Percentiles rank a stretch among this genome's conserved stretches.
These are phyloP conservation scores for Aleiodes testaceus DNA, from an alignment of 2,888 invertebrate genomes.

Conservation along the genomic window DNA sequence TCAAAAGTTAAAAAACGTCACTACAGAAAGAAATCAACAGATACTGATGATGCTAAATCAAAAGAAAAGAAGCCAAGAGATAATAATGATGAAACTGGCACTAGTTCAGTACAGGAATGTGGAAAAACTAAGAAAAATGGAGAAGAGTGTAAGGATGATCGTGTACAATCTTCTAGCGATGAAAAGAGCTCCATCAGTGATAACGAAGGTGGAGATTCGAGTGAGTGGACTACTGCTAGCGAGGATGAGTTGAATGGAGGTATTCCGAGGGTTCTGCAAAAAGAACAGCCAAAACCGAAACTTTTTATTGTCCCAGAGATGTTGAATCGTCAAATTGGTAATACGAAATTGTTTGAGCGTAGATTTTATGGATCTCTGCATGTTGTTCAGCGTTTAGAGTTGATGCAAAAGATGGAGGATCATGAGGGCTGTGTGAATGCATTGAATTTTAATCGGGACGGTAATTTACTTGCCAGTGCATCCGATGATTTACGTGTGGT, in stretches of 20 bases:
- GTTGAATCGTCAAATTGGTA: constrained; percentile 79
- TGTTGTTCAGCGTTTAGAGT: constrained; percentile 86
- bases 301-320: constrained; percentile 82
- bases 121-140: not conserved
- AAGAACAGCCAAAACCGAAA: constrained; percentile 79
- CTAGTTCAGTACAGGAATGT: constrained; percentile 7
- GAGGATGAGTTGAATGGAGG: constrained; percentile 62
- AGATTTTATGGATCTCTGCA: constrained; percentile 88
- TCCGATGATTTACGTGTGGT: constrained; percentile 92
- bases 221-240: constrained; percentile 56
- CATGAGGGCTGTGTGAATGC: constrained; percentile 95
- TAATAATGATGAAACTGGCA: constrained; percentile 17
- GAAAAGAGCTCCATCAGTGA: constrained; percentile 21
- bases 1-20: constrained; percentile 62
- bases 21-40: constrained; percentile 57
- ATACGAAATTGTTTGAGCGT: constrained; percentile 78
- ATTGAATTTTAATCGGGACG: constrained; percentile 89
- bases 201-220: constrained; percentile 53
- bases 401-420: constrained; percentile 83
- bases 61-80: constrained; percentile 48
- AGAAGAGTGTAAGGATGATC: not conserved
- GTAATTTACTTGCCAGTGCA: constrained; percentile 86
- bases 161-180: constrained; percentile 4
- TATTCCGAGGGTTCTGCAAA: constrained; percentile 74
- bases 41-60: constrained; percentile 34